Conservation (phyloP, 2,888 invertebrate genomes). For the Hermaeophaga mercurialis region DNA sequence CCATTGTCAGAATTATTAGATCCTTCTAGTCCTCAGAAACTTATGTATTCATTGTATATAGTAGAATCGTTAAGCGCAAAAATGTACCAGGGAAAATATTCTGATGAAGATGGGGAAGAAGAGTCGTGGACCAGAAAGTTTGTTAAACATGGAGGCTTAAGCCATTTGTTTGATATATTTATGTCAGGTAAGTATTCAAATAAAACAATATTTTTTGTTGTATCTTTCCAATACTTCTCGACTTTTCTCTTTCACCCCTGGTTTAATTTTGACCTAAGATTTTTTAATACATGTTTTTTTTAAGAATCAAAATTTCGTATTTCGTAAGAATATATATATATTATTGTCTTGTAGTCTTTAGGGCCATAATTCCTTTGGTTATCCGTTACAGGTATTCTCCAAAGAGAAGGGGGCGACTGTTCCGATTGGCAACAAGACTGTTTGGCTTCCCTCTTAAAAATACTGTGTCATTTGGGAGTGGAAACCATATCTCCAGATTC, state of each 20-base stretch:
- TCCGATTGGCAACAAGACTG: slow-evolving; percentile 96
- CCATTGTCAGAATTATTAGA: slow-evolving; percentile 79
- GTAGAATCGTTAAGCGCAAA: slow-evolving; percentile 73
- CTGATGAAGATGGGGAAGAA: slow-evolving; percentile 42
- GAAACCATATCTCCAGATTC: slow-evolving; percentile 58
- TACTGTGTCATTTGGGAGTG: slow-evolving; percentile 86
- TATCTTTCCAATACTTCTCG: no score
- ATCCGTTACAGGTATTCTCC: slow-evolving; percentile 77
- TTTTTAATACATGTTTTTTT: no score
- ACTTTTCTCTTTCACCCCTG: no score
- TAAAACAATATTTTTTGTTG: no score
- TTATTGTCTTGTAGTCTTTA: no score
- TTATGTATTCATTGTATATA: slow-evolving; percentile 94
- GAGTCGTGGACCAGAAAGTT: slow-evolving; percentile 77
- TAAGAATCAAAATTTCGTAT: no score
- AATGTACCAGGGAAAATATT: slow-evolving; percentile 38
- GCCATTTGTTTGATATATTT: slow-evolving; percentile 89
- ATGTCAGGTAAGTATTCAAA: slow-evolving; percentile 69
- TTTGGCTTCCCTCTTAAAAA: slow-evolving; percentile 82
- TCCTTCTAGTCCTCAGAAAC: slow-evolving; percentile 87
- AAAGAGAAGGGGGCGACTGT: slow-evolving; percentile 74
- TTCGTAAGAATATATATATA: no score
- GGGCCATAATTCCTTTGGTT: no score
- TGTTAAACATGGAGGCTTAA: slow-evolving; percentile 84
- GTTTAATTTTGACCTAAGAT: no score